Base-by-base conservation (phyloP, 2,113 vertebrate species). In the Crypturellus undulatus region DNA sequence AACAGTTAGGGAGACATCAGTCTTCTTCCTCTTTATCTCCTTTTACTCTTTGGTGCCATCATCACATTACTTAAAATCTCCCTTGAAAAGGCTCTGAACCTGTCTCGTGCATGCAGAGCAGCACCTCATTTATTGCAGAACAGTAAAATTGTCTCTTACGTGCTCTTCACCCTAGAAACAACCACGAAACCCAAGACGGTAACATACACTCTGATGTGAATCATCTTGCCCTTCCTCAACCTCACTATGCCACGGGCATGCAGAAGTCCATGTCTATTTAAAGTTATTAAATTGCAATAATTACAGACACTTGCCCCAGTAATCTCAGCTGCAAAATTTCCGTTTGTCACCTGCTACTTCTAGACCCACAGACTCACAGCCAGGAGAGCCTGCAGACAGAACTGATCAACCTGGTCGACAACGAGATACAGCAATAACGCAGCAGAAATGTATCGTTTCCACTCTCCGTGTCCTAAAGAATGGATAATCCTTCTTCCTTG, bases 211-310 rank as follows among this genome's bases (percentile, higher is more conserved):
- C 65, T 93, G 30, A 42, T 69, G 64, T 83, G 73, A 78, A 89
- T 59, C 69, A 67, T 51, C 76, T 59, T 71, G 42, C 42, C 58
- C 60, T 90, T 58, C 72, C 90, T 70, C 67, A 84, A 92, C 69
- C 83, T 75, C 79, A 10, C 45, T 12, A 68, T 42, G 65, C 77
- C 52, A 64, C 5, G 78, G 67, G 75, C 69, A 24, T 6, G 15
- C 54, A 84, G 84, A 90, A 90, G 49, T 54, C 70, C 67, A 51
- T 63, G 42, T 40, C 52, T 34, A 72, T 15, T 65, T 56, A 24
- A 75, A 69, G 43, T 40, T 62, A 93, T 93, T 79, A 89, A 90
- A 92, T 25, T 89, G 94, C 89, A 89, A 87, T 68, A 89, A 38
- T n/a, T 42, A 84, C 47, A 49, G 56, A 84, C 87, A 76, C n/a